phyloP scores from a whole-genome alignment of 2,797 vertebrate species.

The Parauchenoglanis ngamensis region DNA sequence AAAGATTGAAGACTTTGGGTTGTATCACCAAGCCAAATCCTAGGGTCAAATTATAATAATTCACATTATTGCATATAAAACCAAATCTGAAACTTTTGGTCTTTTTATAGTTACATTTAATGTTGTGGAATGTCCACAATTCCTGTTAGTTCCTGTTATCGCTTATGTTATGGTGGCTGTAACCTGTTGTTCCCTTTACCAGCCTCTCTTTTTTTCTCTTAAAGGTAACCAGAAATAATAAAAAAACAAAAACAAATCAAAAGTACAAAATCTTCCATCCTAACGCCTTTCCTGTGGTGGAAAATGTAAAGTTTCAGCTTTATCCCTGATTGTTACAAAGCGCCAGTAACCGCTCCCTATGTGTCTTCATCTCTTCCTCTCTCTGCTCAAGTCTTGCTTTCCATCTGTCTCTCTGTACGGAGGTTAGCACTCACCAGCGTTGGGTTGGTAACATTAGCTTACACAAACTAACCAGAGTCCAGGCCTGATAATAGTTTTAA shows the following conservation, averaged over 20 bases:
- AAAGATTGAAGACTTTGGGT: background rate
- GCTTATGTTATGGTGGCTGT: background rate
- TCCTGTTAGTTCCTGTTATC: background rate
- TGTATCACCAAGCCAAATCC: background rate
- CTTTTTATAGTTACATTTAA: background rate
- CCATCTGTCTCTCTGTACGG: background rate
- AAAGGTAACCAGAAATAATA: background rate
- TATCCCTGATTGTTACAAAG: background rate
- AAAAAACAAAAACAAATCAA: background rate
- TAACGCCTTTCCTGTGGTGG: background rate
- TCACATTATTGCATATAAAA: background rate
- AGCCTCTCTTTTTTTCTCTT: background rate
- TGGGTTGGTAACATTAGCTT: background rate
- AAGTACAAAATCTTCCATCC: background rate
- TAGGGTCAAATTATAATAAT: background rate
- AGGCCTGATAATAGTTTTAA: constrained; percentile 48
- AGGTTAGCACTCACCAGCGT: background rate
- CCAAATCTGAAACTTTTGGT: background rate
- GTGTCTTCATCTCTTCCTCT: background rate
- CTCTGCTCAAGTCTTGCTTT: background rate
- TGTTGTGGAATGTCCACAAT: background rate
- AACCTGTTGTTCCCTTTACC: background rate
- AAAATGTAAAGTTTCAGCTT: background rate
- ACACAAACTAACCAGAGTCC: background rate
- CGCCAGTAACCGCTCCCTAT: background rate